phyloP scores from a whole-genome alignment of 2,797 vertebrate species.

The Acipenser transmontanus region DNA sequence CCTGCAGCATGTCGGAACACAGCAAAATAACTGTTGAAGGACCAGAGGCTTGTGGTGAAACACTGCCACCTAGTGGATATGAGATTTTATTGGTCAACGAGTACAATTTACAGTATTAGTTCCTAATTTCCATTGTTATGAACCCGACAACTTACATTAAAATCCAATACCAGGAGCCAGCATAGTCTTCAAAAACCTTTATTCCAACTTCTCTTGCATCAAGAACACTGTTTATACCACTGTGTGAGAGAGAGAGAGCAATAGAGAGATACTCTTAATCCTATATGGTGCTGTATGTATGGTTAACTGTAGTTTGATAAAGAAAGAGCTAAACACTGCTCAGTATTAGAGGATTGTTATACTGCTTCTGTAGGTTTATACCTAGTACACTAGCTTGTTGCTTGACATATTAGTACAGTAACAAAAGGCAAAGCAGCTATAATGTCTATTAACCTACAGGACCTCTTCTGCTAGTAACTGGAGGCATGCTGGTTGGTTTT shows the following conservation, averaged over 20 bases:
- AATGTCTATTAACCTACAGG: too few species aligned
- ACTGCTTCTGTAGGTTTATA: not conserved
- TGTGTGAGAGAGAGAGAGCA: conserved; percentile 41
- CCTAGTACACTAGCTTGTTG: not conserved
- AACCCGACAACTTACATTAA: conserved; percentile 71
- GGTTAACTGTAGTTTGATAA: too few species aligned
- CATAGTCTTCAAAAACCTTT: conserved; percentile 92
- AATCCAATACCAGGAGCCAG: conserved; percentile 92
- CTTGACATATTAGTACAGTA: conserved; percentile 6
- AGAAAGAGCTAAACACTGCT: not conserved
- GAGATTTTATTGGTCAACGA: too few species aligned
- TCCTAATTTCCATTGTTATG: not conserved
- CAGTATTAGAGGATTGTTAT: conserved; percentile 13
- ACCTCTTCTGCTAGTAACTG: too few species aligned
- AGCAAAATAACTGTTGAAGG: too few species aligned
- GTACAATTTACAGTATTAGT: too few species aligned
- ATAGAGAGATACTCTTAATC: conserved; percentile 1
- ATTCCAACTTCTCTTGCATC: conserved; percentile 77
- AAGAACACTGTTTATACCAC: conserved; percentile 73
- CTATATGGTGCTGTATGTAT: too few species aligned
- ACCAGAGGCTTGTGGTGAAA: too few species aligned
- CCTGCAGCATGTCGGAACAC: too few species aligned
- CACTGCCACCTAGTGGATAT: too few species aligned
- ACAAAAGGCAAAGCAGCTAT: not conserved
- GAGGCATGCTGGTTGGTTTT: too few species aligned